phyloP scores from a whole-genome alignment of 2,888 invertebrate species.

The Drosophila anceps region DNA sequence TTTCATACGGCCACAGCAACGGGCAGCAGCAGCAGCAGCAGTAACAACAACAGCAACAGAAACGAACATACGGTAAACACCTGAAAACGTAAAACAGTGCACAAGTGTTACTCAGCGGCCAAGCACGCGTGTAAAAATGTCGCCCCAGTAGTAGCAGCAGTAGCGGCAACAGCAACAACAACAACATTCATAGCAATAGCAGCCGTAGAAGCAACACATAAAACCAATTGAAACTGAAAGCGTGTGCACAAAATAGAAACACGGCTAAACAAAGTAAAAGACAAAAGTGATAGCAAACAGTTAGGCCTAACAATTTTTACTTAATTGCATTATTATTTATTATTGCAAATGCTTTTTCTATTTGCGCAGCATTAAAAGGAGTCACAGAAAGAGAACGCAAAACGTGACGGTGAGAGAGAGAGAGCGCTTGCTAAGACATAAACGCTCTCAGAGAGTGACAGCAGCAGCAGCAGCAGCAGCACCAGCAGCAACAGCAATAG shows the following conservation, averaged over 20 bases:
- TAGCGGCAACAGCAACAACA: constrained; percentile 27
- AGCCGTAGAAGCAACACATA: constrained; percentile 28
- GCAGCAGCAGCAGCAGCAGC: constrained; percentile 13
- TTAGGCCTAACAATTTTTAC: constrained; percentile 15
- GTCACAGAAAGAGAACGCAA: constrained; percentile 26
- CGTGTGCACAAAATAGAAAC: constrained; percentile 33
- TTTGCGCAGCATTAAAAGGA: constrained; percentile 66
- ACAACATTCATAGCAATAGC: constrained; percentile 24
- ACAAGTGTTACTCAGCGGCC: constrained; percentile 81
- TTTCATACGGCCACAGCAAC: constrained; percentile 75
- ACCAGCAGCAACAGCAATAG: background rate
- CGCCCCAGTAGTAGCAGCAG: constrained; percentile 51
- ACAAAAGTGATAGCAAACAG: constrained; percentile 34
- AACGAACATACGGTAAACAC: constrained; percentile 54
- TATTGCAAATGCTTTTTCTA: constrained; percentile 44
- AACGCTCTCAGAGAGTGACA: constrained; percentile 19
- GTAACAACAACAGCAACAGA: constrained; percentile 22
- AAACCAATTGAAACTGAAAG: constrained; percentile 52
- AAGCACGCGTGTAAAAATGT: constrained; percentile 71
- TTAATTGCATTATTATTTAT: constrained; percentile 21
- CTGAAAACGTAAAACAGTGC: constrained; percentile 75
- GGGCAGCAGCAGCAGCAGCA: constrained; percentile 8
- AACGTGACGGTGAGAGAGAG: constrained; percentile 19
- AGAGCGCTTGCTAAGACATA: background rate
- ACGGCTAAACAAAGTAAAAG: constrained; percentile 32